Conservation (phyloP, 2,888 invertebrate species). For the Scaptomyza cyrtandrae region DNA sequence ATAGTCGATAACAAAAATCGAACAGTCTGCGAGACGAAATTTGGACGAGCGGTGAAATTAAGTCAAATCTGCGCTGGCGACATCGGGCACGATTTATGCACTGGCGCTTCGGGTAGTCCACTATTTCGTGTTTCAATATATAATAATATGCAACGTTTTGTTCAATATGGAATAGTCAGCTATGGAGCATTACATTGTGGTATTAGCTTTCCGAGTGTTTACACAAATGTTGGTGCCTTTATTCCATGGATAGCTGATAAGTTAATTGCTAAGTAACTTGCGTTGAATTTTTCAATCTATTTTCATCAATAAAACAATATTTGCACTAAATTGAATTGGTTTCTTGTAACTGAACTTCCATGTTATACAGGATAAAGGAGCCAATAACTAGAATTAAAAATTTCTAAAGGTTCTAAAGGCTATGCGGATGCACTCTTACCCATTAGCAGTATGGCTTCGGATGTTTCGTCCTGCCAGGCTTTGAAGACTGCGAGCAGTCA, state of each 20-base stretch:
- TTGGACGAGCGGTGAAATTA: accelerated
- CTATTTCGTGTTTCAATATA: not conserved
- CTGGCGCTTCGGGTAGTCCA: conserved; percentile 46
- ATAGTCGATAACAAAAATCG: not conserved
- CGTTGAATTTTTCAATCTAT: not conserved
- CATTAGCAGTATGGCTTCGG: conserved; percentile 80
- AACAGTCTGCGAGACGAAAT: not conserved
- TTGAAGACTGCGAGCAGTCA: conserved; percentile 82
- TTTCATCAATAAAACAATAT: not conserved
- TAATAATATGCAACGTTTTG: not conserved
- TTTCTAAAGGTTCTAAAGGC: not conserved
- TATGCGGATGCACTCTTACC: conserved; percentile 58
- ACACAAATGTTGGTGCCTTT: conserved; percentile 37
- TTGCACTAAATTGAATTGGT: conserved; percentile 49
- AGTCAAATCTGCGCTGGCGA: conserved; percentile 38
- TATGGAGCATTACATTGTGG: not conserved
- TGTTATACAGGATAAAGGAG: conserved; percentile 81
- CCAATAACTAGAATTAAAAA: conserved; percentile 73
- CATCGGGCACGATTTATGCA: not conserved
- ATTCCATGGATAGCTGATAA: conserved; percentile 40
- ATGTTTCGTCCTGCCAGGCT: conserved; percentile 80
- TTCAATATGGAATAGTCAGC: conserved; percentile 42
- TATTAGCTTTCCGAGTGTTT: conserved; percentile 9
- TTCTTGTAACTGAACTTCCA: conserved; percentile 81
- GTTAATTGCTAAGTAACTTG: not conserved